Evolutionary conservation across 2,888 invertebrate genomes (phyloP).

Genomic region (Diplolepis rosae): DNA sequence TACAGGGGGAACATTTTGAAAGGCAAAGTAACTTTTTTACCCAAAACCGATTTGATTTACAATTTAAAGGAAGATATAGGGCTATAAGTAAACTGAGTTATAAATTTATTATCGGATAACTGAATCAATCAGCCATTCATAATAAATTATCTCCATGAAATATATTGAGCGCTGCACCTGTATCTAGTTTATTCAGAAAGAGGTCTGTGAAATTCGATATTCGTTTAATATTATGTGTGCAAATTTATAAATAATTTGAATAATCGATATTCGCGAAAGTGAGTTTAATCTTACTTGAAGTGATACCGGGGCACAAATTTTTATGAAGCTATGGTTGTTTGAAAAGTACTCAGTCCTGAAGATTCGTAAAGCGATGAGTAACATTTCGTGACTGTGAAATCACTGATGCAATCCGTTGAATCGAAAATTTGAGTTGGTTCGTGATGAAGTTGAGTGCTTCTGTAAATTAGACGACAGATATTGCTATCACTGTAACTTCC

Average conservation of each 20-base stretch:
- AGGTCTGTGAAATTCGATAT: too few species aligned
- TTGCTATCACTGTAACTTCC: conserved; percentile 47
- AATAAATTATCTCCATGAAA: neutral
- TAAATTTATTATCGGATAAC: neutral
- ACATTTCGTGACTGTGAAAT: neutral
- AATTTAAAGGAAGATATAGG: neutral
- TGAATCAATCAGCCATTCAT: neutral
- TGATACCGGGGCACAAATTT: neutral
- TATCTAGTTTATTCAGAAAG: too few species aligned
- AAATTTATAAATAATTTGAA: neutral
- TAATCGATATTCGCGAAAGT: neutral
- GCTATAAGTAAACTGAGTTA: neutral
- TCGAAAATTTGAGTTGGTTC: conserved; percentile 18
- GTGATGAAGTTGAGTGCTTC: conserved; percentile 4
- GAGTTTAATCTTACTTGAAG: neutral
- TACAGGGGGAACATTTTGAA: neutral
- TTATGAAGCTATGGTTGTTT: neutral
- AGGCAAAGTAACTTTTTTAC: neutral
- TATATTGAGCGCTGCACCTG: neutral
- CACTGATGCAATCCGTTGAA: neutral
- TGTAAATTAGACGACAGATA: conserved; percentile 36
- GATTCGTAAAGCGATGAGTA: neutral
- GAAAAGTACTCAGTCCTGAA: neutral
- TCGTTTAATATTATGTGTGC: too few species aligned
- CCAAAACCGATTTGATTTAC: conserved; percentile 1